These are phyloP conservation scores for Epinephelus cyanopodus DNA, from an alignment of 2,113 vertebrate genomes.

Conservation along the genomic window DNA sequence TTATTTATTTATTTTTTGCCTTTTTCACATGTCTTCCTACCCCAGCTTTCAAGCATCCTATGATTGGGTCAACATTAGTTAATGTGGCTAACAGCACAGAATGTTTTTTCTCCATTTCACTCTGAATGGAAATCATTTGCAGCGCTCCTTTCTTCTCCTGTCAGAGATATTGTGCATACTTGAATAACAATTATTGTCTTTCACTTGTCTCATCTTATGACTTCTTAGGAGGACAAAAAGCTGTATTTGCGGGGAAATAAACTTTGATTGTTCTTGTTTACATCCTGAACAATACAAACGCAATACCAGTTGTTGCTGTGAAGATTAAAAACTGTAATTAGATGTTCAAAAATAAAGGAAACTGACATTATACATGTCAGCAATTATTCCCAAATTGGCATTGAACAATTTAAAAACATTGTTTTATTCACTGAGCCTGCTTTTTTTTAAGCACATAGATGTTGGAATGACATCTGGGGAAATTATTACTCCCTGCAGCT, in stretches of 20 bases:
- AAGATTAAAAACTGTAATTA: not conserved
- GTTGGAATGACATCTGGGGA: not conserved
- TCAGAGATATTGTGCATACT: not conserved
- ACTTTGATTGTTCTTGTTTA: not conserved
- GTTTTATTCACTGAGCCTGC: not conserved
- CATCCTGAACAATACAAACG: not conserved
- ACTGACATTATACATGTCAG: not conserved
- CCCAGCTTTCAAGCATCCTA: not conserved
- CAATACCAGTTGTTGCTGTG: not conserved
- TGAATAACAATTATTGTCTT: not conserved
- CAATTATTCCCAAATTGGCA: not conserved
- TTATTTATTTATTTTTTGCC: too few species aligned
- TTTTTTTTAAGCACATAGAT: not conserved
- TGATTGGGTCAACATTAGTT: constrained; percentile 4
- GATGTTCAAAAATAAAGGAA: not conserved
- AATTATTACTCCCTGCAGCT: not conserved
- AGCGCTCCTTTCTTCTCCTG: not conserved
- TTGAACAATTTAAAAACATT: not conserved
- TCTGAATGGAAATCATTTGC: not conserved
- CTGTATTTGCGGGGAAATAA: not conserved
- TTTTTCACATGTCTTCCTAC: too few species aligned
- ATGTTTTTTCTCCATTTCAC: not conserved
- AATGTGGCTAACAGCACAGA: not conserved
- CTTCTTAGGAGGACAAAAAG: not conserved
- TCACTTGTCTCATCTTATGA: not conserved